These are phyloP conservation scores for Rhea pennata DNA, from an alignment of 2,113 vertebrate genomes.

Conservation along the genomic window DNA sequence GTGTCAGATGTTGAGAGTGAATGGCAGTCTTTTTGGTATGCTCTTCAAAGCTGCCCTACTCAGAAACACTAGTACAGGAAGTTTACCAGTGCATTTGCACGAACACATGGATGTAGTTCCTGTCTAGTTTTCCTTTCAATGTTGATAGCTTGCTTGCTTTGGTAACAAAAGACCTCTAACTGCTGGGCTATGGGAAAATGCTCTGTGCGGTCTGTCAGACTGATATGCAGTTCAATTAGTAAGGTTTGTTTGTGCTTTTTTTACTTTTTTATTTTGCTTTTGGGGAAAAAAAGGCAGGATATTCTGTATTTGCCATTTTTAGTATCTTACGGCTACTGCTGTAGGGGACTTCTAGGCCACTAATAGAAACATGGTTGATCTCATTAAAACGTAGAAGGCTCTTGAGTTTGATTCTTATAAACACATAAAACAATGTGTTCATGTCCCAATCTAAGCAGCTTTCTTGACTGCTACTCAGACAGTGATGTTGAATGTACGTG, in stretches of 20 bases:
- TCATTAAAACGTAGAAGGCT: background rate
- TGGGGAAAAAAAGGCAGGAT: background rate
- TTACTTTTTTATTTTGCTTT: background rate
- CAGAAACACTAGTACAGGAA: background rate
- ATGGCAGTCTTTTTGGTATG: rapidly evolving
- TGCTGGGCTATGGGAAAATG: background rate
- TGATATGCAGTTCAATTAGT: rapidly evolving
- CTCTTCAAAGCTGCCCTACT: background rate
- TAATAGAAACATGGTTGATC: background rate
- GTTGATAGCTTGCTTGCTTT: background rate
- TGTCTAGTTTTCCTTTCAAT: background rate
- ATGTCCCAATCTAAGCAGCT: background rate
- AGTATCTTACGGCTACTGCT: background rate
- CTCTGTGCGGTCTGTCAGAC: rapidly evolving
- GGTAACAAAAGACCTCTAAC: background rate
- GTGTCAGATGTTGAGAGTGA: rapidly evolving
- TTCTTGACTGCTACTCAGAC: background rate
- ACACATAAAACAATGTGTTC: background rate
- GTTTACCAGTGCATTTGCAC: background rate
- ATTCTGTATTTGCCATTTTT: background rate
- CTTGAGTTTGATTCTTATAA: background rate
- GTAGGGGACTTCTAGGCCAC: background rate
- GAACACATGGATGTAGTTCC: rapidly evolving
- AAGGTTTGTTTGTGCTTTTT: background rate
- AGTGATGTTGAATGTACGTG: rapidly evolving